Evolutionary conservation across 2,113 vertebrate species (phyloP).

Genomic region (Austrofundulus limnaeus): DNA sequence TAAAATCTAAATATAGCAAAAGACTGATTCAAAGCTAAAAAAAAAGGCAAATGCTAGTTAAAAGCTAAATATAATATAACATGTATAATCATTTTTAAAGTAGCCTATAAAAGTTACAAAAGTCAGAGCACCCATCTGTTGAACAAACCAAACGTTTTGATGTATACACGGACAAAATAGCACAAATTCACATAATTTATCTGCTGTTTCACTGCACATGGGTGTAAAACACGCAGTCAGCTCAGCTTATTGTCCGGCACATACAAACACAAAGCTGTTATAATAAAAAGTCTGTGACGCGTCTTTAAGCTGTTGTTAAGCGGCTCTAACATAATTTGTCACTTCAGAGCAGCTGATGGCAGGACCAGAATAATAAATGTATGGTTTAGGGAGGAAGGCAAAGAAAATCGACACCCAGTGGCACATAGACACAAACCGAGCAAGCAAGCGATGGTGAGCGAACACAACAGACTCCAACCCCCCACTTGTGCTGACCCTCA

Average conservation of each 20-base stretch:
- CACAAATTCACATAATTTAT: slow-evolving; percentile 24
- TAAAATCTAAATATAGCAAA: no score
- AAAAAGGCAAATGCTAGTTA: no score
- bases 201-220: slow-evolving; percentile 50
- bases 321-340: not conserved
- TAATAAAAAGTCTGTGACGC: slow-evolving; percentile 22
- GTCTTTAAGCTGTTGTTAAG: not conserved
- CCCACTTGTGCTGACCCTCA: slow-evolving; percentile 43
- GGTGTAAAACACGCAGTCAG: slow-evolving; percentile 15
- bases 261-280: slow-evolving; percentile 24
- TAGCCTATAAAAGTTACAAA: no score
- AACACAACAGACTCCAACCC: slow-evolving; percentile 34
- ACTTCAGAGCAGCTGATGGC: slow-evolving; percentile 14
- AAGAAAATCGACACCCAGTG: slow-evolving; percentile 28
- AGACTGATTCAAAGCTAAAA: no score
- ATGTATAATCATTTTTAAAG: no score
- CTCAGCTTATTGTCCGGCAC: slow-evolving; percentile 34
- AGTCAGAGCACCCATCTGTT: no score
- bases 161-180: slow-evolving; percentile 28
- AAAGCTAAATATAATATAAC: no score
- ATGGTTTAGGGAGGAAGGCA: slow-evolving; percentile 15
- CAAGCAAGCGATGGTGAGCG: slow-evolving; percentile 37
- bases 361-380: slow-evolving; percentile 13
- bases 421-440: slow-evolving; percentile 26
- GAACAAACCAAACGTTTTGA: not conserved